phyloP scores from a whole-genome alignment of 2,797 vertebrate genomes.

The Enoplosus armatus region DNA sequence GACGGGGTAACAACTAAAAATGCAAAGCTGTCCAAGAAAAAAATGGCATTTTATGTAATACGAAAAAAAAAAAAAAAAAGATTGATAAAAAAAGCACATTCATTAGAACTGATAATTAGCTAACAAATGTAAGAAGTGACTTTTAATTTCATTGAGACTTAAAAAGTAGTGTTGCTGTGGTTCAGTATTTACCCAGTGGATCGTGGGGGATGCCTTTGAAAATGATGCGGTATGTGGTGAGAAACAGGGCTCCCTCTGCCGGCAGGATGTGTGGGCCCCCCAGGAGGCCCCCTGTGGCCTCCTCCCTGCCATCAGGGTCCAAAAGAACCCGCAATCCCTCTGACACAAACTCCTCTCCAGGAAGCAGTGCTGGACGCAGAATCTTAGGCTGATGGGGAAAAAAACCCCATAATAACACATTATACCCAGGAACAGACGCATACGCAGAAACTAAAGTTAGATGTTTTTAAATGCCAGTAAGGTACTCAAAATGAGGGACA shows the following conservation, averaged over 20 bases:
- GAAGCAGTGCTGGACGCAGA: slow-evolving; percentile 92
- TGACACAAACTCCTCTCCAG: slow-evolving; percentile 95
- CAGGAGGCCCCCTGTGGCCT: slow-evolving; percentile 93
- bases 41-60: background rate
- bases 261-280: slow-evolving; percentile 98
- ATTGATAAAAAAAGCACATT: background rate
- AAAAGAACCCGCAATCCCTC: slow-evolving; percentile 96
- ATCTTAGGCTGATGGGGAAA: slow-evolving; percentile 92
- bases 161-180: background rate
- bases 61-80: too few relatives aligned
- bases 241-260: slow-evolving; percentile 98
- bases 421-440: background rate
- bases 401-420: slow-evolving; percentile 42
- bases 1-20: background rate
- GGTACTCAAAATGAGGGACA: slow-evolving; percentile 22
- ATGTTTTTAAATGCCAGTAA: slow-evolving; percentile 25
- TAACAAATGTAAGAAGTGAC: background rate
- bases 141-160: background rate
- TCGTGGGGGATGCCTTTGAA: slow-evolving; percentile 98
- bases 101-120: background rate
- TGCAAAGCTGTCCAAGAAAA: background rate
- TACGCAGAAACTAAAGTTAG: background rate
- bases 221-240: slow-evolving; percentile 97
- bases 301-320: slow-evolving; percentile 96
- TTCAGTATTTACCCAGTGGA: slow-evolving; percentile 89